These are phyloP conservation scores for Galeopterus variegatus DNA, from an alignment of 2,113 vertebrate species.

Conservation along the genomic window DNA sequence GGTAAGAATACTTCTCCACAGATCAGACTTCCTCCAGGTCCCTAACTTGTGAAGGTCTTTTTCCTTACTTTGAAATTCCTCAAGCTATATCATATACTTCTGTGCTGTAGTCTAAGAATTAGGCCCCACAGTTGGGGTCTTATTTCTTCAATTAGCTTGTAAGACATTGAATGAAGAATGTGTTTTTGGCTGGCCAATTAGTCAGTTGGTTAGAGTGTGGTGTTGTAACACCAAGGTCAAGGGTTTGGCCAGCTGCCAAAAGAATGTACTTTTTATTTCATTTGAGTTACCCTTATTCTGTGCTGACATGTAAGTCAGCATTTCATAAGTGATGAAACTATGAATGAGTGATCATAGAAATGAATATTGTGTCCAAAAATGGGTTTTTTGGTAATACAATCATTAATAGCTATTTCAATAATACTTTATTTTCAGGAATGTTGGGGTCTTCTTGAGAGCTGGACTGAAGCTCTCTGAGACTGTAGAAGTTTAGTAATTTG, in stretches of 20 bases:
- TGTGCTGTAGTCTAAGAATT: conserved; percentile 6
- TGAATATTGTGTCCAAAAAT: not conserved
- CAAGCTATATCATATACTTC: not conserved
- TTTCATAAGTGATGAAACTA: not conserved
- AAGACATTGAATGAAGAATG: not conserved
- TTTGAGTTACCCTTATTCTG: not conserved
- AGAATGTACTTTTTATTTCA: not conserved
- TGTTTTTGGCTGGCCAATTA: too few species aligned
- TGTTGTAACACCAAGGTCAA: too few species aligned
- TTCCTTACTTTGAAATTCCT: conserved; percentile 21
- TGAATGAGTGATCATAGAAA: conserved; percentile 3
- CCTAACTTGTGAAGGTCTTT: not conserved
- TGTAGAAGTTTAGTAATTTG: not conserved
- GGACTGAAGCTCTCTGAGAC: not conserved
- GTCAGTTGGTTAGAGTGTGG: too few species aligned
- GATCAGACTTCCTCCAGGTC: not conserved
- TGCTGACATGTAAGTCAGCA: not conserved
- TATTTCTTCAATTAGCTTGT: conserved; percentile 43
- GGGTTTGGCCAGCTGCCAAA: not conserved
- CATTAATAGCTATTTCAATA: not conserved
- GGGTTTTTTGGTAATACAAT: not conserved
- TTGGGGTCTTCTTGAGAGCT: conserved; percentile 9
- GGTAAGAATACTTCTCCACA: not conserved
- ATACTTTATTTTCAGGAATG: conserved; percentile 14
- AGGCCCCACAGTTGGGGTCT: not conserved